Evolutionary conservation across 2,888 invertebrate genomes (phyloP).

Genomic region (Ochlodes sylvanus): DNA sequence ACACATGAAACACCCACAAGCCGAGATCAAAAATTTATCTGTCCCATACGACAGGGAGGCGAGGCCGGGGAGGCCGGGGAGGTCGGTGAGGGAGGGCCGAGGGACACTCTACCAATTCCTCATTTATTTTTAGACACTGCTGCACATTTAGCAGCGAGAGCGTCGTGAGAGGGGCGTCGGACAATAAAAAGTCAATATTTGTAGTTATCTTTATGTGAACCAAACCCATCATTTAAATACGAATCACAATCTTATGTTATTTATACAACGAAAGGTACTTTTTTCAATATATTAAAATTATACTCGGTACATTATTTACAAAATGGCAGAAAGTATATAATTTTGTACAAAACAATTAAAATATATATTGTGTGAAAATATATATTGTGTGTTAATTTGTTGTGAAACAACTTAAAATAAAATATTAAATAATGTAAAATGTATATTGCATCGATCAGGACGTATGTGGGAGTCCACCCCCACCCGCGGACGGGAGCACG

Average conservation of each 20-base stretch:
- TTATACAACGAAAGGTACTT: slow-evolving; percentile 26
- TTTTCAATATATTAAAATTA: slow-evolving; percentile 36
- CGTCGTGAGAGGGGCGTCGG: too few relatives aligned
- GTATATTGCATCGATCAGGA: not conserved
- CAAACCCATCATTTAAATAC: slow-evolving; percentile 42
- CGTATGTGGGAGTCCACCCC: not conserved
- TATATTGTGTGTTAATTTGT: too few relatives aligned
- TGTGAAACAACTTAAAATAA: not conserved
- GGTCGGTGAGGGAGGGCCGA: too few relatives aligned
- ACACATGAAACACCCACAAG: too few relatives aligned
- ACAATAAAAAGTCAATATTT: too few relatives aligned
- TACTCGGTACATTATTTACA: slow-evolving; percentile 34
- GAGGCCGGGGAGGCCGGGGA: too few relatives aligned
- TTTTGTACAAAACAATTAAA: slow-evolving; percentile 21
- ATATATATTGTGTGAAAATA: too few relatives aligned
- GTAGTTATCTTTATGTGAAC: slow-evolving; percentile 41
- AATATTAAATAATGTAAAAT: slow-evolving; percentile 12
- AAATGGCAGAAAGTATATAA: slow-evolving; percentile 36
- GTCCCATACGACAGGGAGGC: too few relatives aligned
- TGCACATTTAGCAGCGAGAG: too few relatives aligned
- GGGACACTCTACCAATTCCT: too few relatives aligned
- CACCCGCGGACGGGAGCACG: not conserved
- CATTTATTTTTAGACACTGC: too few relatives aligned
- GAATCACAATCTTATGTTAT: slow-evolving; percentile 39
- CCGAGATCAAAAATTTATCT: too few relatives aligned